Percentiles rank a stretch among this genome's conserved stretches.
Evolutionary conservation across 2,797 vertebrate species (phyloP).

Genomic region (Cottoperca gobio): DNA sequence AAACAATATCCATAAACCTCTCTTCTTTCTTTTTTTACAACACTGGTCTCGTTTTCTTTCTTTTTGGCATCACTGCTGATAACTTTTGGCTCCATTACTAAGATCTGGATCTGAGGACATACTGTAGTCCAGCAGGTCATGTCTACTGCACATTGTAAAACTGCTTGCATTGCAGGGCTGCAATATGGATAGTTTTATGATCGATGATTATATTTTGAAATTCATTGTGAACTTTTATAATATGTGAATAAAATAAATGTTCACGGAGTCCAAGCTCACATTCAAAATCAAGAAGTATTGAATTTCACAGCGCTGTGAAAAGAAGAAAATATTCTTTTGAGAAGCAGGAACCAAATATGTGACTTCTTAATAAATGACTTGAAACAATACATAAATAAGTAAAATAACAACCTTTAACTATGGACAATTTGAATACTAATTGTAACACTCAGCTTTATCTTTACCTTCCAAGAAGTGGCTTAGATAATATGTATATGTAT

Average conservation of each 20-base stretch:
- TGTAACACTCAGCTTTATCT: background rate
- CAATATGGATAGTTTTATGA: background rate
- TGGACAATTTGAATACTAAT: background rate
- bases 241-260: no score
- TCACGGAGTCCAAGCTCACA: background rate
- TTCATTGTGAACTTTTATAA: no score
- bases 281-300: background rate
- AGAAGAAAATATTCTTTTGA: background rate
- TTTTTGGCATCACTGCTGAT: constrained; percentile 9
- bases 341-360: background rate
- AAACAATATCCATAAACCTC: constrained; percentile 19
- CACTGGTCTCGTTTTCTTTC: background rate
- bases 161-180: background rate
- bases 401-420: background rate
- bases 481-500: no score
- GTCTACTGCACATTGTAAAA: background rate
- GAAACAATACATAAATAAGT: no score
- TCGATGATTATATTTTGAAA: background rate
- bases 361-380: no score
- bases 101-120: background rate
- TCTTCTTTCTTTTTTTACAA: background rate
- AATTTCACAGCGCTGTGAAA: no score
- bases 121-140: no score
- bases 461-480: background rate
- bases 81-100: background rate